Evolutionary conservation across 2,888 invertebrate species (phyloP).

Genomic region (Nezara viridula): DNA sequence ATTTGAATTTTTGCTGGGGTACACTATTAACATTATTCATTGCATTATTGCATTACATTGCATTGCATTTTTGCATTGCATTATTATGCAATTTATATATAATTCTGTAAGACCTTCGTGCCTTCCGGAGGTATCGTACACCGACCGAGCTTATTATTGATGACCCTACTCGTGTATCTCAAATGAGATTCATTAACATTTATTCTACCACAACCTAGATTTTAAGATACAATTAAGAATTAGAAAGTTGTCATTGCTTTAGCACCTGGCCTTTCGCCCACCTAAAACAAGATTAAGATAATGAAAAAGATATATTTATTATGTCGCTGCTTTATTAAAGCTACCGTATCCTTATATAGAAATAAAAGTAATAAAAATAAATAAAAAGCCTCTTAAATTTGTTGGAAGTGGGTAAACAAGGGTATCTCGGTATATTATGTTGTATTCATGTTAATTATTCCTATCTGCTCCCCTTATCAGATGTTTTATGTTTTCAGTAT

Average conservation of each 20-base stretch:
- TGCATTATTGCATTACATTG: too few species aligned
- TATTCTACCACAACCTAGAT: background rate
- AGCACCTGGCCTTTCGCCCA: slow-evolving; percentile 15
- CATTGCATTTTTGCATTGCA: too few species aligned
- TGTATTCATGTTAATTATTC: too few species aligned
- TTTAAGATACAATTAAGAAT: background rate
- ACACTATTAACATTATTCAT: too few species aligned
- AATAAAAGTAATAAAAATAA: background rate
- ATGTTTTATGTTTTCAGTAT: background rate
- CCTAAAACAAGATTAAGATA: background rate
- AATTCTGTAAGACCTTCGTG: too few species aligned
- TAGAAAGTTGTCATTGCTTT: slow-evolving; percentile 14
- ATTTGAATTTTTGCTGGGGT: too few species aligned
- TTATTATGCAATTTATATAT: too few species aligned
- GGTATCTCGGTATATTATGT: too few species aligned
- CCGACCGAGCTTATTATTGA: background rate
- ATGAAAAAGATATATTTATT: slow-evolving; percentile 16
- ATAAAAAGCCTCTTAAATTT: background rate
- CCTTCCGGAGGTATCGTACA: background rate
- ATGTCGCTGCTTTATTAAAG: background rate
- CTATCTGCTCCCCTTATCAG: background rate
- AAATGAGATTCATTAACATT: background rate
- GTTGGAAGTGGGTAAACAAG: background rate
- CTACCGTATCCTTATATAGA: background rate
- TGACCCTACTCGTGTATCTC: background rate